Evolutionary conservation across 2,113 vertebrate genomes (phyloP), one percentile per base, ranked within the genome.

Genomic region (Isichthys henryi): DNA sequence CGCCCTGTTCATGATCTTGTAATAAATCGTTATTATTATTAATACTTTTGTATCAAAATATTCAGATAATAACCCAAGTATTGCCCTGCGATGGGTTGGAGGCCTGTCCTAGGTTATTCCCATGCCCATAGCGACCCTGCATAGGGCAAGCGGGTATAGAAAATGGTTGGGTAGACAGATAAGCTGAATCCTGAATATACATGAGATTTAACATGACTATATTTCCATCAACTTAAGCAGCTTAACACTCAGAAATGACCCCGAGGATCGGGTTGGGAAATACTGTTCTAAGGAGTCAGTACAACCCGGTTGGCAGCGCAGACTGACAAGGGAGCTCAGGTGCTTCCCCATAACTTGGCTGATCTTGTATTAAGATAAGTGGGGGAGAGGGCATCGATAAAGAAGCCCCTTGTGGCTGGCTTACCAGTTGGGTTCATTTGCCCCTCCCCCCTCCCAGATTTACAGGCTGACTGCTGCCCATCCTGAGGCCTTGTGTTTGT

Each of bases 401-500:
- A 0, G 58, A n/a, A n/a, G 58, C 58, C 74, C 15, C 31, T 23
- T 56, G n/a, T 53, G 49, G 48, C 39, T 87, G 50, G 50, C 85
- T 39, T 53, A 50, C 49, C 50, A 53, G 48, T 35, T 53, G 11
- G 48, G 10, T 31, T 10, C 9, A 31, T 27, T 31, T 13, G 9
- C 27, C 49, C 31, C 39, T 39, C 31, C 50, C 31, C 15, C 77
- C 50, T 70, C 39, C 11, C 74, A 77, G 91, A 85, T 45, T 90
- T 90, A 89, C 90, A 90, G 80, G 90, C 89, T 84, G 88, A 90
- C 74, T 92, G 91, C 77, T 92, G 90, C 91, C 87, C 89, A 90
- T 89, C 91, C 85, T 88, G 86, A 92, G 91, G 91, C 92, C 92
- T 91, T 91, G 91, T 92, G 91, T 92, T 90, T 89, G 91, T 91